Percentiles rank a stretch among this genome's conserved stretches.
Evolutionary conservation across 2,888 invertebrate species (phyloP).

Genomic region (Amphimallon solstitiale): DNA sequence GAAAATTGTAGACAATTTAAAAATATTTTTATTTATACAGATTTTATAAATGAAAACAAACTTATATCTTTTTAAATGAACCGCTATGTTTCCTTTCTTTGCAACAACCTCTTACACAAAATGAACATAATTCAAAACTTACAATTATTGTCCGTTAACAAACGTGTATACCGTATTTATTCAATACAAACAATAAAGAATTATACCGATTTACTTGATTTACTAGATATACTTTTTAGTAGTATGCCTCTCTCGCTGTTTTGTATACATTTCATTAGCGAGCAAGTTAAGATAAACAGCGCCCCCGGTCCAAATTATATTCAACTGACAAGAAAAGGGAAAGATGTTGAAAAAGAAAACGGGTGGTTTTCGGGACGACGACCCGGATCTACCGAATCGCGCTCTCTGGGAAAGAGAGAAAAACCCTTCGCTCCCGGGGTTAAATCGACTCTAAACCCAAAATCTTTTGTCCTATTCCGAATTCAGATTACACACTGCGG

Average conservation of each 20-base stretch:
- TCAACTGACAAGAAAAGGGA: neutral
- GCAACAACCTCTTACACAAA: too few species aligned
- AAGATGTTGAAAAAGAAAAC: neutral
- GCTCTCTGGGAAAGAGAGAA: neutral
- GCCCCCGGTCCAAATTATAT: neutral
- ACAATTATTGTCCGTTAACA: too few species aligned
- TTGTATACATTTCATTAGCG: slow-evolving; percentile 8
- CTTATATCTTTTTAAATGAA: too few species aligned
- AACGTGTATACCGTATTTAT: too few species aligned
- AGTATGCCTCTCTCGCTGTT: neutral
- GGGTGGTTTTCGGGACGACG: too few species aligned
- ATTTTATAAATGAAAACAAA: too few species aligned
- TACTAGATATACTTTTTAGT: neutral
- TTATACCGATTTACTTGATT: neutral
- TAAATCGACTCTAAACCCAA: slow-evolving; percentile 17
- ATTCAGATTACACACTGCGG: neutral
- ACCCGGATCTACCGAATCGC: too few species aligned
- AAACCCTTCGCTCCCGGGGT: neutral
- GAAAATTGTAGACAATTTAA: too few species aligned
- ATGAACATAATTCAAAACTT: too few species aligned
- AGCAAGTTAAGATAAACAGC: slow-evolving; percentile 10
- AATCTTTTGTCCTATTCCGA: slow-evolving; percentile 12
- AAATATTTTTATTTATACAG: too few species aligned
- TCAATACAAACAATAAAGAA: too few species aligned
- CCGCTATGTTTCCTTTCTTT: too few species aligned